These are phyloP conservation scores for Listrodromus nycthemerus DNA, from an alignment of 2,888 invertebrate species.

Conservation along the genomic window DNA sequence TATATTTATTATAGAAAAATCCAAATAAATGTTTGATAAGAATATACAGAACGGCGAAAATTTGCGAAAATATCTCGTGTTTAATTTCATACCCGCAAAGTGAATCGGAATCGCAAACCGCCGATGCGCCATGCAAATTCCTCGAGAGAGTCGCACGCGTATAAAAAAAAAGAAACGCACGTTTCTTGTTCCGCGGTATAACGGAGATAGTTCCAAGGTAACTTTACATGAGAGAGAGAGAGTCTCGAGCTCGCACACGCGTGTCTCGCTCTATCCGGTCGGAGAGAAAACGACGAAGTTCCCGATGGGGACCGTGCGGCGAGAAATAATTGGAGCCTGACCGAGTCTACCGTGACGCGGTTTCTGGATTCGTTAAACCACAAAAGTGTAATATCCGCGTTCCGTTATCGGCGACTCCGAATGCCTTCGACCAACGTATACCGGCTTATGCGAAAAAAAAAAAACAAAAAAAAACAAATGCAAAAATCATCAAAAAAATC, in stretches of 20 bases:
- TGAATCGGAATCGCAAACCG: conserved; percentile 9
- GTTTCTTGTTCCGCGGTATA: conserved; percentile 26
- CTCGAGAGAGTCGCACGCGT: neutral
- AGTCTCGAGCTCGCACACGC: conserved; percentile 51
- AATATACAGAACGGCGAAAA: neutral
- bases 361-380: conserved; percentile 46
- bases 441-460: too few species aligned
- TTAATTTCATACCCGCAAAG: conserved; percentile 1
- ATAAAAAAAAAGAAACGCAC: neutral
- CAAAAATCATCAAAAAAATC: neutral
- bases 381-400: conserved; percentile 1
- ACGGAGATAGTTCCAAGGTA: conserved; percentile 32
- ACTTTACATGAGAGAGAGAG: conserved; percentile 25
- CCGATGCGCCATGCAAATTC: conserved; percentile 13
- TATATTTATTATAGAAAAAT: conserved; percentile 66
- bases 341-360: conserved; percentile 65
- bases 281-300: conserved; percentile 57
- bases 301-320: conserved; percentile 35
- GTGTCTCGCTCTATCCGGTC: conserved; percentile 64
- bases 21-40: conserved; percentile 60
- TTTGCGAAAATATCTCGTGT: neutral
- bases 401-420: neutral
- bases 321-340: conserved; percentile 76
- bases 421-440: neutral
- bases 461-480: neutral